Base-by-base conservation (phyloP, 2,797 vertebrate species). In the Stomatorhinus walkeri region DNA sequence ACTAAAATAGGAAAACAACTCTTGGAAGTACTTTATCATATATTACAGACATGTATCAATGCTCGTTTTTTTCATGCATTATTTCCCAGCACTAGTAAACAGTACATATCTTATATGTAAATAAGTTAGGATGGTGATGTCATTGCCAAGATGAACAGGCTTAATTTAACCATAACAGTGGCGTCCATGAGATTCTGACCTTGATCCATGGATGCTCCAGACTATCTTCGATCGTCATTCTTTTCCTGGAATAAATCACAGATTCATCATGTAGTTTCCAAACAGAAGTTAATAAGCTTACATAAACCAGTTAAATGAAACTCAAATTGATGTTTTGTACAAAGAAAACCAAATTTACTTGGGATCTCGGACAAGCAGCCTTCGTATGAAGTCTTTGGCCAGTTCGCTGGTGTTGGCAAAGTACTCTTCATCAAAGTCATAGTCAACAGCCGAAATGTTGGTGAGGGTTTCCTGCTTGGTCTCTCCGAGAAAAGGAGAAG, bases 121-220 rank as follows among this genome's bases (percentile, higher is more conserved):
- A 40, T 51, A n/a, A 87, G 32, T 87, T 85, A 51, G 43, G 46
- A 14, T 28, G 48, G 81, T 85, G 46, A 83, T 43, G 76, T 81
- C 32, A 40, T n/a, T 56, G 52, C 32, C 16, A 59, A 56, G 52
- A 36, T 19, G 5, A 48, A 87, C 52, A 59, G 51, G 22, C 28
- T 59, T n/a, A 59, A 54, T 56, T 54, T 56, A 87, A 87, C 32
- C 49, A 52, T 43, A 36, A n/a, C 28, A 56, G 2, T 12, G 24
- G 52, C 24, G 0, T 12, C 24, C 43, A 89, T 49, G 36, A 56
- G 68, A 8, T 36, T n/a, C 95, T 90, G 87, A 99, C 98, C 98
- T 99, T 99, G 93, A 99, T 99, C 98, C 98, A 99, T 2, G 98
- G 96, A 89, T 99, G 98, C 84, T 98, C 96, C 88, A 99, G 94